Evolutionary conservation across 2,113 vertebrate species (phyloP).

Genomic region (Romanogobio albipinnatus): DNA sequence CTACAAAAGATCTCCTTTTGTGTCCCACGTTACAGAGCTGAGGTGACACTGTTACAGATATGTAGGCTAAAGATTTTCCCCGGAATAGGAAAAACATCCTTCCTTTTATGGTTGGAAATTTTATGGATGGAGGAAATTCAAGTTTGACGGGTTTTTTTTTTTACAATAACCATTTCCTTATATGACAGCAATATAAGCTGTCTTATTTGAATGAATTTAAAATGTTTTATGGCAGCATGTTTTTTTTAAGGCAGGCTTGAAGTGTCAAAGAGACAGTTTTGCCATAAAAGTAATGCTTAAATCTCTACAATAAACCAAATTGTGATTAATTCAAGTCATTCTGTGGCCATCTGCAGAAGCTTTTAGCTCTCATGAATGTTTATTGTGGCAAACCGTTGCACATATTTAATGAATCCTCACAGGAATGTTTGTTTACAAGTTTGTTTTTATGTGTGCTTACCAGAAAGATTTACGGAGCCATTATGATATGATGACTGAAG

Average conservation of each 20-base stretch:
- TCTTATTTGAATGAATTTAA: not conserved
- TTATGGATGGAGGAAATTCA: not conserved
- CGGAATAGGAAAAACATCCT: not conserved
- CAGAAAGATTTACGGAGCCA: not conserved
- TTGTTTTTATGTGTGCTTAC: slow-evolving; percentile 15
- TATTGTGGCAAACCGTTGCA: not conserved
- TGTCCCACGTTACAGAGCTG: not conserved
- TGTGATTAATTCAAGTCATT: slow-evolving; percentile 11
- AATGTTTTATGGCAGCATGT: not conserved
- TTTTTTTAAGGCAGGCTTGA: slow-evolving; percentile 11
- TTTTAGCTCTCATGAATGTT: slow-evolving; percentile 2
- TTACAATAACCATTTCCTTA: slow-evolving; percentile 16
- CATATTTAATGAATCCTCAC: slow-evolving; percentile 17
- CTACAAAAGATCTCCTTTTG: not conserved
- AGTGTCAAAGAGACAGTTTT: not conserved
- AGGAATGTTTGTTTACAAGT: slow-evolving; percentile 8
- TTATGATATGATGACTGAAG: not conserved
- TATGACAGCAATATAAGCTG: not conserved
- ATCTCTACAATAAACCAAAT: not conserved
- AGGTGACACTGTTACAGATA: not conserved
- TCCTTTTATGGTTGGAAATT: not conserved
- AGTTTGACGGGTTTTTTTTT: not conserved
- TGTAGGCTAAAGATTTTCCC: not conserved
- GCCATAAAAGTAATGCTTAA: slow-evolving; percentile 7
- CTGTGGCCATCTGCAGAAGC: not conserved